Conservation (phyloP, 2,797 vertebrate genomes). For the Peromyscus melanophrys region DNA sequence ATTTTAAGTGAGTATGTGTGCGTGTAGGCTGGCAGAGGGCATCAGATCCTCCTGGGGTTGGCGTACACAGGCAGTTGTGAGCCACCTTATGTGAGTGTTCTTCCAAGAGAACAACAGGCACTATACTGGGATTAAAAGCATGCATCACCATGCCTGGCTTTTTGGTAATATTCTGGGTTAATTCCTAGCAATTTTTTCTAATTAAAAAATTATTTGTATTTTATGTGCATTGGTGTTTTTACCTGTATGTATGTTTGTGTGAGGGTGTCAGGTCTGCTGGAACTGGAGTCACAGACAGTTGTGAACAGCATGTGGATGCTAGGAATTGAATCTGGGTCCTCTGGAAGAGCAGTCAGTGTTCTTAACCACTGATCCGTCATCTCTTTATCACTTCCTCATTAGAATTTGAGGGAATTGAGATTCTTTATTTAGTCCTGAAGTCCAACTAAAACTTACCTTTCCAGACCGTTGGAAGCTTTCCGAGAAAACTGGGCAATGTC, state of each 20-base stretch:
- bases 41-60: background rate
- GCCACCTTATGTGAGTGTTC: background rate
- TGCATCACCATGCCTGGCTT: background rate
- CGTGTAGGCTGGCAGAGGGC: background rate
- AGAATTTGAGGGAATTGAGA: constrained; percentile 47
- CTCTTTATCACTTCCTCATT: background rate
- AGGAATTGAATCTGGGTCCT: background rate
- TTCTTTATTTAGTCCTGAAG: constrained; percentile 46
- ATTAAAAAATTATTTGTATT: background rate
- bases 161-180: constrained; percentile 1
- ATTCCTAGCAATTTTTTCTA: background rate
- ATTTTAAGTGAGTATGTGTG: background rate
- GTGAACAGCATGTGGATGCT: background rate
- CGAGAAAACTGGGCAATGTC: background rate
- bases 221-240: background rate
- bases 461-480: constrained; percentile 17
- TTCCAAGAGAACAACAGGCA: background rate
- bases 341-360: background rate
- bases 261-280: background rate
- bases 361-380: background rate
- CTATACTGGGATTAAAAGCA: no score
- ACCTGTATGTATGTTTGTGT: background rate
- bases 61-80: background rate
- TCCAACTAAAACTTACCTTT: constrained; percentile 18
- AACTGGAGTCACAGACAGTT: background rate